Conservation (phyloP, 2,888 invertebrate genomes). For the Keiferia lycopersicella region DNA sequence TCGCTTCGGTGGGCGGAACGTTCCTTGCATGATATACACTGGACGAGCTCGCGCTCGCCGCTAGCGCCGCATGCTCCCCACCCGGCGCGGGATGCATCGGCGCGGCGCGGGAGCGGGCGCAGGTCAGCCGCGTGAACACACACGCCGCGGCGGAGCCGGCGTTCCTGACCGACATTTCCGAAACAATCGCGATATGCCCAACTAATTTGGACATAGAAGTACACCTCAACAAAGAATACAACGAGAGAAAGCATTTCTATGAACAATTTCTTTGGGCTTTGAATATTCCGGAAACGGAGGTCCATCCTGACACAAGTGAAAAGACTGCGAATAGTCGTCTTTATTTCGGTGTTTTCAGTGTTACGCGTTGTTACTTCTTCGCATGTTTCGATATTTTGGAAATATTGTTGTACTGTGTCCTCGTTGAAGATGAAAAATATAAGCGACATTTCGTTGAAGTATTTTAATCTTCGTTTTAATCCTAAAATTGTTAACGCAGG, state of each 20-base stretch:
- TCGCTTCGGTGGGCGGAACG: slow-evolving; percentile 53
- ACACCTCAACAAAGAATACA: slow-evolving; percentile 19
- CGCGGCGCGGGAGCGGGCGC: slow-evolving; percentile 18
- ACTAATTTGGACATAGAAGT: neutral
- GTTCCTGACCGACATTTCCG: slow-evolving; percentile 61
- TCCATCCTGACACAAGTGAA: slow-evolving; percentile 64
- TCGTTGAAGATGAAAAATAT: slow-evolving; percentile 59
- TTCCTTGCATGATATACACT: slow-evolving; percentile 71
- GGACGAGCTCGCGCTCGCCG: slow-evolving; percentile 52
- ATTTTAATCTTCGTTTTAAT: slow-evolving; percentile 55
- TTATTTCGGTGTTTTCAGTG: slow-evolving; percentile 69
- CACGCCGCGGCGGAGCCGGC: slow-evolving; percentile 77
- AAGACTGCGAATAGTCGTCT: slow-evolving; percentile 60
- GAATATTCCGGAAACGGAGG: slow-evolving; percentile 43
- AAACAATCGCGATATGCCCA: slow-evolving; percentile 41
- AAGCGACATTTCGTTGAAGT: slow-evolving; percentile 58
- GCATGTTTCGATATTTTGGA: slow-evolving; percentile 62
- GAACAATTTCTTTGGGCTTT: slow-evolving; percentile 3
- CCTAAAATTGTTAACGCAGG: slow-evolving; percentile 59
- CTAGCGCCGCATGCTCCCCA: neutral
- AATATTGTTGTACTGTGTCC: slow-evolving; percentile 71
- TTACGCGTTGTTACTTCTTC: slow-evolving; percentile 74
- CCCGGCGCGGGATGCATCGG: neutral
- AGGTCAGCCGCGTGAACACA: slow-evolving; percentile 54
- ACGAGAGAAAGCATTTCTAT: slow-evolving; percentile 5